Evolutionary conservation across 2,888 invertebrate genomes (phyloP).

Genomic region (Chromoteleia sp.): DNA sequence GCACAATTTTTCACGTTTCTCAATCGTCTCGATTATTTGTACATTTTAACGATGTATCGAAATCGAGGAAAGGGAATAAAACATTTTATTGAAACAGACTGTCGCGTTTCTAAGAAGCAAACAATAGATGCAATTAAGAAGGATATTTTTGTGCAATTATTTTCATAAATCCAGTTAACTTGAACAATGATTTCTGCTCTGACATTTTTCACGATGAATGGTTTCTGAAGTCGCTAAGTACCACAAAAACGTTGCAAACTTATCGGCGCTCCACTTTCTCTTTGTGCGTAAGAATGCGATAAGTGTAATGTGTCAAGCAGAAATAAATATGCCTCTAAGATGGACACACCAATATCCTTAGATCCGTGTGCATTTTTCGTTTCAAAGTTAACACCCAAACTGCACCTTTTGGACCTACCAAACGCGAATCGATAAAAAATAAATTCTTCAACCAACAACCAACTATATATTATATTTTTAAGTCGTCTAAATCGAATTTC

Average conservation of each 20-base stretch:
- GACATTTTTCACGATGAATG: conserved; percentile 20
- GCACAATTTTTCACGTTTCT: too few species aligned
- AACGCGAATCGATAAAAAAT: too few species aligned
- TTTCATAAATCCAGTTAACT: background rate
- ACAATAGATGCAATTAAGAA: background rate
- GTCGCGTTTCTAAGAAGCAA: background rate
- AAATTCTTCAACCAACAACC: too few species aligned
- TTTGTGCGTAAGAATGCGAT: conserved; percentile 50
- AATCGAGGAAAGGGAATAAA: too few species aligned
- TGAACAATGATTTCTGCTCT: background rate
- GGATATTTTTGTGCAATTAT: background rate
- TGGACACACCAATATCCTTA: background rate
- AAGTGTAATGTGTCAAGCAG: conserved; percentile 47
- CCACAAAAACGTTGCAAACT: conserved; percentile 36
- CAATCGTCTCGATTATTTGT: background rate
- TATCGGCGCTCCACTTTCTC: conserved; percentile 65
- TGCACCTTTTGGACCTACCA: too few species aligned
- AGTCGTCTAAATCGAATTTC: too few species aligned
- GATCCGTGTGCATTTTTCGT: conserved; percentile 1
- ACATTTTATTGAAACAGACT: too few species aligned
- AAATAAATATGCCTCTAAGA: conserved; percentile 48
- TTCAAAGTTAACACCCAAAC: too few species aligned
- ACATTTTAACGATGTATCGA: background rate
- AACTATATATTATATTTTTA: too few species aligned
- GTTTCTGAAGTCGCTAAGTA: conserved; percentile 34